Base-by-base conservation (phyloP, 2,888 invertebrate species). In the Agonopterix subpropinquella region DNA sequence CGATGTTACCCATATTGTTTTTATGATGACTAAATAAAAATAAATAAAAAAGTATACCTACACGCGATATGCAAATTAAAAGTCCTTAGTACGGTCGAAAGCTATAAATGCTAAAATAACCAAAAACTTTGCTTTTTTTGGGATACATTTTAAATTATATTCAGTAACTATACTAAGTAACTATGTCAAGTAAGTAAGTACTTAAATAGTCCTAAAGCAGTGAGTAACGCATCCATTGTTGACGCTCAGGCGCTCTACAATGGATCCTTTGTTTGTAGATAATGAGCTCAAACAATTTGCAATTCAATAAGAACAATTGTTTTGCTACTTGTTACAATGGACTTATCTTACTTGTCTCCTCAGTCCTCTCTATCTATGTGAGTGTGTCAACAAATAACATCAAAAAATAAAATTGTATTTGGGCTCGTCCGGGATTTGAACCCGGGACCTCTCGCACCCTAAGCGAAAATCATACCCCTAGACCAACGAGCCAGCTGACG, bases 381-480 rank as follows among this genome's bases (percentile, higher is more conserved):
- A 5, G 28, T 28, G 28, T 13, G 13, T 13, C 13, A 2, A 13
- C 13, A 36, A 36, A 10, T n/a, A 36, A 39, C 39, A 9, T 37
- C 0, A 39, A 39, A 42, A 42, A 57, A 58, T n/a, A 46, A 53
- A 57, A 57, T 58, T 41, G 8, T 0, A 2, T 7, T 53, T 55
- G 79, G 79, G 79, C 79, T 80, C 77, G 78, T 77, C 78, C 80
- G 80, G 80, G 79, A 80, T 77, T 80, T 78, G 76, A 78, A 77
- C 77, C 78, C 75, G 76, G 77, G 77, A 85, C 84, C 84, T 82
- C 82, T 85, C 84, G 82, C 83, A 85, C 84, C 85, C 85, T 77
- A 89, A 88, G 87, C 88, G 89, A 88, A 80, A 88, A 89, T 88
- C 87, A 89, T 89, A 89, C 88, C 88, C 87, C 88, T 89, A 88